Evolutionary conservation across 2,797 vertebrate species (phyloP).

Genomic region (Eupleurogrammus muticus): DNA sequence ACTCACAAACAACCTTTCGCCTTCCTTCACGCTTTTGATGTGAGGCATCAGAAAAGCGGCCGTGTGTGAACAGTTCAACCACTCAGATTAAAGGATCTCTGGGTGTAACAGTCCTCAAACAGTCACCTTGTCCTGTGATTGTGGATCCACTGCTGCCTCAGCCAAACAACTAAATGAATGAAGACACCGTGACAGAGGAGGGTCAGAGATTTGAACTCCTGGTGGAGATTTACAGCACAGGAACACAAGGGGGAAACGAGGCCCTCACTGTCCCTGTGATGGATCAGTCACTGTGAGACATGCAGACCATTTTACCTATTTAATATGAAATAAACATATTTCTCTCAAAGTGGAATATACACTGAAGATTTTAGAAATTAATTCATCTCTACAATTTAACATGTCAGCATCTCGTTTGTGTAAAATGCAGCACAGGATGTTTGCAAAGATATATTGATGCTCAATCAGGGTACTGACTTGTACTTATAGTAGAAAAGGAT

Average conservation of each 20-base stretch:
- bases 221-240: neutral
- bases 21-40: neutral
- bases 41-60: neutral
- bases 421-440: too few relatives aligned
- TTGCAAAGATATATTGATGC: too few relatives aligned
- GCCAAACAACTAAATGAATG: neutral
- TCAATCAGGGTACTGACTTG: too few relatives aligned
- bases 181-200: neutral
- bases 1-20: neutral
- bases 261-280: neutral
- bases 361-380: too few relatives aligned
- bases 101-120: neutral
- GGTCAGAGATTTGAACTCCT: neutral
- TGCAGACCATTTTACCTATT: too few relatives aligned
- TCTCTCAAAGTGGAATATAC: too few relatives aligned
- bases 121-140: neutral
- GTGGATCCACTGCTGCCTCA: neutral
- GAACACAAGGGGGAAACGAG: neutral
- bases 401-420: too few relatives aligned
- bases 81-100: neutral
- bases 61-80: neutral
- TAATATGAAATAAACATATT: too few relatives aligned
- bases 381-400: too few relatives aligned
- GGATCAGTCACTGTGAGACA: constrained; percentile 7
- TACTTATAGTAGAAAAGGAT: too few relatives aligned